Base-by-base conservation (phyloP, 2,888 invertebrate species). In the Mythimna impura region DNA sequence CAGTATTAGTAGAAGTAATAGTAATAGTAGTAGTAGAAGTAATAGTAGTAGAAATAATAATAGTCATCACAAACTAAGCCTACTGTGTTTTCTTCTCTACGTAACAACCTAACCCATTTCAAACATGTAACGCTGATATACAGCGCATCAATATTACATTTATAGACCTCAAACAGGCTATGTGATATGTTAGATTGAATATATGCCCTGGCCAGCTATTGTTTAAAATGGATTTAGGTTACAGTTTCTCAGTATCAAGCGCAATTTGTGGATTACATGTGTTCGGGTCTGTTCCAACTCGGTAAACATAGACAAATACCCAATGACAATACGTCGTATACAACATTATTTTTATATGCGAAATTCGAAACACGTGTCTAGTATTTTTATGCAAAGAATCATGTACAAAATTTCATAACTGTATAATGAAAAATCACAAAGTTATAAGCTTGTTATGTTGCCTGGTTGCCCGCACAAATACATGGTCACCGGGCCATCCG, bases 191-290 rank as follows among this genome's bases (percentile, higher is more conserved):
- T 50, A 70, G 63, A 80, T 76, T 76, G 43, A 76, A 63, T 52
- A 61, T 25, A 25, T 55, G 54, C 17, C 40, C n/a, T n/a, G 0
- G 9, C 4, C 4, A 10, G 30, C 1, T 14, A 57, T 80, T 68
- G 80, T 66, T 60, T 30, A n/a, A 72, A 43, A 54, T 72, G 70
- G 66, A 80, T 57, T 43, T 43, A 55, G 80, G 66, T 71, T 54
- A 54, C 2, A 36, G 30, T 36, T 65, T 57, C n/a, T 30, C 14
- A 2, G 5, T 54, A 14, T n/a, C 20, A 12, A 20, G 17, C 17
- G 47, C 3, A 1, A 17, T 52, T n/a, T 17, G 20, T 9, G 47
- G 47, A 47, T 17, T 47, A 47, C 9, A n/a, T 52, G 5, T 50
- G 17, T 52, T 52, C n/a, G n/a, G 20, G n/a, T 52, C 50, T 52